phyloP scores from a whole-genome alignment of 2,797 vertebrate genomes.

The Eulemur mongoz region DNA sequence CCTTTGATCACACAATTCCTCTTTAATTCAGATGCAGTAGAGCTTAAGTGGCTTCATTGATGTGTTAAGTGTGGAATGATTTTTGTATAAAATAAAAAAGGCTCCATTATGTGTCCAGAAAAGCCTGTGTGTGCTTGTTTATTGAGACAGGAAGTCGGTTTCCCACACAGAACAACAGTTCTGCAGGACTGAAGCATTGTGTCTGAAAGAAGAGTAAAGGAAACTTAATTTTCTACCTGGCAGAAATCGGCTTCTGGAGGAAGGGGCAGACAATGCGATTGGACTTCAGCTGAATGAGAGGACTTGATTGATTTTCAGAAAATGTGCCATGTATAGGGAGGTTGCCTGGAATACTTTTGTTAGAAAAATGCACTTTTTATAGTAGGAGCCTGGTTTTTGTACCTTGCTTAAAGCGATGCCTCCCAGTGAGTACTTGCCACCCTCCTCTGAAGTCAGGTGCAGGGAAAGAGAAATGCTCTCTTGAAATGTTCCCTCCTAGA shows the following conservation, averaged over 20 bases:
- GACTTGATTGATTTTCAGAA: conserved; percentile 84
- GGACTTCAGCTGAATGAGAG: conserved; percentile 80
- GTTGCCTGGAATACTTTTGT: conserved; percentile 81
- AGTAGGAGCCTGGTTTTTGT: conserved; percentile 55
- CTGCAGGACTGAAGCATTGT: conserved; percentile 86
- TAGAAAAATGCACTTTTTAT: conserved; percentile 69
- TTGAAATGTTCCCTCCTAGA: neutral
- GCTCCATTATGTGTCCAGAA: conserved; percentile 90
- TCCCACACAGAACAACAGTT: conserved; percentile 93
- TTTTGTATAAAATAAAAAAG: conserved; percentile 89
- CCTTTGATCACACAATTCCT: conserved; percentile 94
- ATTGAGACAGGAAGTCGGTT: conserved; percentile 93
- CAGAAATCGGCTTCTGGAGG: conserved; percentile 85
- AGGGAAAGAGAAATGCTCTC: neutral
- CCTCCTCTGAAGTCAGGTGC: neutral
- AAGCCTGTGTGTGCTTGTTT: conserved; percentile 88
- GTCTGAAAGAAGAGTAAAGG: conserved; percentile 82
- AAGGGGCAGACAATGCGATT: conserved; percentile 83
- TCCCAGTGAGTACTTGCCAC: neutral
- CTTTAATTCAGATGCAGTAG: conserved; percentile 93
- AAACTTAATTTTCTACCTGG: conserved; percentile 90
- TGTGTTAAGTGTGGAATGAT: conserved; percentile 94
- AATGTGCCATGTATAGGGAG: conserved; percentile 67
- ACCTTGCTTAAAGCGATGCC: conserved; percentile 29
- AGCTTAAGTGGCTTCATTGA: conserved; percentile 91